A percentile compares a stretch with the other conserved stretches of the same genome.
Conservation (phyloP, 2,113 vertebrate species). For the Brachypteracias leptosomus region DNA sequence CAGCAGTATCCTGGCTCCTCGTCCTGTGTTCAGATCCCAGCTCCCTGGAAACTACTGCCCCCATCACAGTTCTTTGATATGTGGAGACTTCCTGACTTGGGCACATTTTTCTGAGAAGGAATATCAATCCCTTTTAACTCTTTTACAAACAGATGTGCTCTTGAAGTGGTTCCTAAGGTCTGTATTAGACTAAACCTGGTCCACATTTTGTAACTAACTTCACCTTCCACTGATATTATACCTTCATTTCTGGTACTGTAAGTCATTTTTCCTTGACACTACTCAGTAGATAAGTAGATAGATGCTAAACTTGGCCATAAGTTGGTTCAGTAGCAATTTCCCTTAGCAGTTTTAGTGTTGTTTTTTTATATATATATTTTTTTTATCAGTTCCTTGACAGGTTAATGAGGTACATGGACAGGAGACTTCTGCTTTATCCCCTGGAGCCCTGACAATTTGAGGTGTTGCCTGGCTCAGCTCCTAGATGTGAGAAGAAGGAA, state of each 20-base stretch:
- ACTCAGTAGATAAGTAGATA: background rate
- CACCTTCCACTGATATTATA: background rate
- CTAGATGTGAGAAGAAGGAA: background rate
- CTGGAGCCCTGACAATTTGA: background rate
- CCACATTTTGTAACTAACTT: background rate
- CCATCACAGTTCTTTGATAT: background rate
- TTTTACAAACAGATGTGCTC: background rate
- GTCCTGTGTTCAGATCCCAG: background rate
- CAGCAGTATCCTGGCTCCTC: background rate
- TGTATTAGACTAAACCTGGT: background rate
- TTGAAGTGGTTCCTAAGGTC: background rate
- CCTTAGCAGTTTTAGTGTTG: background rate
- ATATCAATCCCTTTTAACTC: background rate
- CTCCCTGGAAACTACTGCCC: background rate
- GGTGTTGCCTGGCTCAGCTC: conserved; percentile 35
- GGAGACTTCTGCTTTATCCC: conserved; percentile 16
- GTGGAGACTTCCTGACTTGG: background rate
- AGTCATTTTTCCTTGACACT: background rate
- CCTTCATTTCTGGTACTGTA: background rate
- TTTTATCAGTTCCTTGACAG: background rate
- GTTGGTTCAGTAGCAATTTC: conserved; percentile 18
- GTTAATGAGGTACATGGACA: background rate
- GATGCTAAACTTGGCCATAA: background rate
- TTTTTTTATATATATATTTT: background rate
- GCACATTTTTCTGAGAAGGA: background rate